Percentiles rank a stretch among this genome's conserved stretches.
Conservation (phyloP, 2,113 vertebrate genomes). For the Seriola rivoliana region DNA sequence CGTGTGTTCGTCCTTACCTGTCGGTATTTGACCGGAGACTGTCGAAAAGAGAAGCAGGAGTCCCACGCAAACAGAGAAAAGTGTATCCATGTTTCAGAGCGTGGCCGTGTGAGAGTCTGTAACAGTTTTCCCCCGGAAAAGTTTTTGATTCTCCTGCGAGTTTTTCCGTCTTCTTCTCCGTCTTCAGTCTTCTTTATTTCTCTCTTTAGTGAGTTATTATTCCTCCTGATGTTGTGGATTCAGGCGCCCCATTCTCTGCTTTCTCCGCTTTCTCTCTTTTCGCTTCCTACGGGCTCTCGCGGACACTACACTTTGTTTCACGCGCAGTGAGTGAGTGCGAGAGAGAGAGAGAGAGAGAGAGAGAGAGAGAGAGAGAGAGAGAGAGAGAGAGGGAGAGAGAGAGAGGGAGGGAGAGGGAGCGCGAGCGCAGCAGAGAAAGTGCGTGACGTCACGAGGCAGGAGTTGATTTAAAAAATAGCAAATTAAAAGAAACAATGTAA, state of each 20-base stretch:
- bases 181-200: constrained; percentile 4
- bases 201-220: constrained; percentile 43
- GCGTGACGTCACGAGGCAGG: constrained; percentile 72
- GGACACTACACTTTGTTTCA: constrained; percentile 76
- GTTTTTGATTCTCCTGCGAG: constrained; percentile 41
- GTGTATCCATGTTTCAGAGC: constrained; percentile 78
- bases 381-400: constrained; percentile 15
- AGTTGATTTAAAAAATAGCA: constrained; percentile 17
- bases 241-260: constrained; percentile 73
- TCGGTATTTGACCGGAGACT: constrained; percentile 65
- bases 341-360: constrained; percentile 28
- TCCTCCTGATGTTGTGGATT: constrained; percentile 60
- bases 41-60: constrained; percentile 63
- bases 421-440: constrained; percentile 26
- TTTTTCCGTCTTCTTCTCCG: constrained; percentile 34
- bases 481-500: not conserved
- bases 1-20: constrained; percentile 63
- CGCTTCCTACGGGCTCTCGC: constrained; percentile 66
- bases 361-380: constrained; percentile 25
- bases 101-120: constrained; percentile 41
- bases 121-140: constrained; percentile 55
- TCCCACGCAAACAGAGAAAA: constrained; percentile 64
- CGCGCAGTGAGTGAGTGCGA: constrained; percentile 47
- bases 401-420: constrained; percentile 1
- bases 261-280: constrained; percentile 60